Percentiles rank a stretch among this genome's conserved stretches.
phyloP scores from a whole-genome alignment of 2,888 invertebrate species.

The Hemistola chrysoprasaria region DNA sequence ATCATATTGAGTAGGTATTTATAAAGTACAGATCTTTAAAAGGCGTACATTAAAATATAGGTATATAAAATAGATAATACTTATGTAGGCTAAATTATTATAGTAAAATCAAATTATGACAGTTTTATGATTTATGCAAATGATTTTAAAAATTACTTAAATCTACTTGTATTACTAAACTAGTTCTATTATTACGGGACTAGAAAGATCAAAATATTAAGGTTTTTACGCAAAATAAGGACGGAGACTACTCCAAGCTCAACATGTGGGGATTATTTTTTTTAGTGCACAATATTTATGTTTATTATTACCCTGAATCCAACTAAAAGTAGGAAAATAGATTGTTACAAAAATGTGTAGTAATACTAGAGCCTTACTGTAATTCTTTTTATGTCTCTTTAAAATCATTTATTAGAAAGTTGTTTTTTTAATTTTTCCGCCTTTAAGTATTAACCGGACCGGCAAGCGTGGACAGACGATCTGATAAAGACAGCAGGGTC shows the following conservation, averaged over 20 bases:
- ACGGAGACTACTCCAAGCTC: conserved; percentile 63
- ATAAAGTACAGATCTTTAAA: conserved; percentile 67
- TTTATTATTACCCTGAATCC: conserved; percentile 29
- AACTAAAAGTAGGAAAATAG: too few species aligned
- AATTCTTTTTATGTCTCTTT: too few species aligned
- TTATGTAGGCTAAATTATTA: too few species aligned
- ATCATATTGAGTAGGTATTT: too few species aligned
- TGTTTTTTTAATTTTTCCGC: too few species aligned
- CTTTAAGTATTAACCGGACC: too few species aligned
- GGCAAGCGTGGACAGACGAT: too few species aligned
- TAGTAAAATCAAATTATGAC: conserved; percentile 19
- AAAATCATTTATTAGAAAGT: too few species aligned
- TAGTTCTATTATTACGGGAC: conserved; percentile 56
- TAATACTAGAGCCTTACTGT: too few species aligned
- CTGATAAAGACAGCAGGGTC: too few species aligned
- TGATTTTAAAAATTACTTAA: conserved; percentile 18
- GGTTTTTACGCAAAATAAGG: conserved; percentile 51
- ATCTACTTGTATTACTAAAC: conserved; percentile 22
- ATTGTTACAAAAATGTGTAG: too few species aligned
- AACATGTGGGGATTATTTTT: conserved; percentile 21
- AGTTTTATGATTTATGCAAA: conserved; percentile 21
- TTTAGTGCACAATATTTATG: conserved; percentile 25
- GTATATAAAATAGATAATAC: too few species aligned
- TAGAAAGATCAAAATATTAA: conserved; percentile 56
- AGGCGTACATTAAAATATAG: conserved; percentile 28